These are phyloP conservation scores for Barbus barbus DNA, from an alignment of 2,113 vertebrate genomes.

Conservation along the genomic window DNA sequence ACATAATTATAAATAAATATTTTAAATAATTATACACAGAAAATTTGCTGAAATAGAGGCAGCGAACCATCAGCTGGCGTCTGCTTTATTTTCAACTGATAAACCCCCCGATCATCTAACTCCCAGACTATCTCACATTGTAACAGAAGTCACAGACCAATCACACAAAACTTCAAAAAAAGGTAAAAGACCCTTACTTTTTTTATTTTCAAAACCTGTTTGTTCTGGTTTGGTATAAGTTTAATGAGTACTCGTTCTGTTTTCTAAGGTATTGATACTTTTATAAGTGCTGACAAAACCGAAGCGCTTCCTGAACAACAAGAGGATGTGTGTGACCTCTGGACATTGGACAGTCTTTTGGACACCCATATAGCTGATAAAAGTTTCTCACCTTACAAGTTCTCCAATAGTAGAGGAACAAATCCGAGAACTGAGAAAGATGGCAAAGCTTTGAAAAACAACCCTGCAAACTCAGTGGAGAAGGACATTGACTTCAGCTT, in stretches of 20 bases:
- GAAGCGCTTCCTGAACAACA: conserved; percentile 49
- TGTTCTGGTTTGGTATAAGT: background rate
- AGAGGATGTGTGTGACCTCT: conserved; percentile 34
- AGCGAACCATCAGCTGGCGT: conserved; percentile 73
- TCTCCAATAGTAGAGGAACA: background rate
- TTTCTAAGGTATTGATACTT: conserved; percentile 15
- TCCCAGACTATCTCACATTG: conserved; percentile 40
- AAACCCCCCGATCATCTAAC: conserved; percentile 42
- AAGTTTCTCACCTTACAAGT: background rate
- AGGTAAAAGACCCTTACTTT: conserved; percentile 5
- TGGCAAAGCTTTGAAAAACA: background rate
- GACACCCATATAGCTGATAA: conserved; percentile 24
- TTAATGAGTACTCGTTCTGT: conserved; percentile 1
- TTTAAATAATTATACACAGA: conserved; percentile 60
- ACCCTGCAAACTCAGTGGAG: conserved; percentile 11
- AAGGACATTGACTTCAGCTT: background rate
- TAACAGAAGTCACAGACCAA: conserved; percentile 35
- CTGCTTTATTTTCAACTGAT: conserved; percentile 67
- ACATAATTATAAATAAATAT: too few species aligned
- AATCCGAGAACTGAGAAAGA: background rate
- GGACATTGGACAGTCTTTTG: conserved; percentile 36
- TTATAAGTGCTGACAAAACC: conserved; percentile 20
- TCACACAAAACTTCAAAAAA: background rate
- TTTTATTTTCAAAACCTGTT: background rate
- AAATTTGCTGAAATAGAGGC: conserved; percentile 82